Conservation (phyloP, 1,140 invertebrate species). For the Solenopsis fugax region DNA sequence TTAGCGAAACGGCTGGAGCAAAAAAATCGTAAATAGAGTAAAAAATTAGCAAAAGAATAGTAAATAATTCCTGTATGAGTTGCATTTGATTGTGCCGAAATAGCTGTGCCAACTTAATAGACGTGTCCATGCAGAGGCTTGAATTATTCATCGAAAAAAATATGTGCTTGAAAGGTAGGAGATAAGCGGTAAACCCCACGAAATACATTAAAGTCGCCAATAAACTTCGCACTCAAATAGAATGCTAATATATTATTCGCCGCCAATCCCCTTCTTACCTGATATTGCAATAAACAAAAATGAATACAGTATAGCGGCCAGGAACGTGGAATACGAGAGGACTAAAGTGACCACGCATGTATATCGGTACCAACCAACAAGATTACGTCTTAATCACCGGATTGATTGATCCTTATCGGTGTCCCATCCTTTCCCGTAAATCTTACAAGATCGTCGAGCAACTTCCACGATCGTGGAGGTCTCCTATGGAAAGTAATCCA, state of each 20-base stretch:
- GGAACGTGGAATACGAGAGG: slow-evolving; percentile 45
- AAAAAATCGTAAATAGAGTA: too few species aligned
- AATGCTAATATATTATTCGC: slow-evolving; percentile 76
- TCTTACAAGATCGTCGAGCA: slow-evolving; percentile 49
- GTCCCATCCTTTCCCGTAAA: slow-evolving; percentile 63
- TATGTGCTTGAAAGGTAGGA: slow-evolving; percentile 66
- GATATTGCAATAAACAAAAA: slow-evolving; percentile 65
- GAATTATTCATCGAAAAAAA: slow-evolving; percentile 72
- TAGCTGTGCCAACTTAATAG: too few species aligned
- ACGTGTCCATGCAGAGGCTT: background rate
- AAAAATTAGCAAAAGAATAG: too few species aligned
- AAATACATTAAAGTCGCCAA: slow-evolving; percentile 74
- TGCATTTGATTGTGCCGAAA: too few species aligned
- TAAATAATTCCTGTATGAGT: too few species aligned
- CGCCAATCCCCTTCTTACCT: slow-evolving; percentile 63
- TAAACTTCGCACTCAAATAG: slow-evolving; percentile 69
- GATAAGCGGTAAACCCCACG: slow-evolving; percentile 67
- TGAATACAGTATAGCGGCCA: slow-evolving; percentile 38
- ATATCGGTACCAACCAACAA: slow-evolving; percentile 52
- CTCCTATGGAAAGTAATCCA: slow-evolving; percentile 15
- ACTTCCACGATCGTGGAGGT: slow-evolving; percentile 44
- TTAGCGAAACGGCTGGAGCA: too few species aligned
- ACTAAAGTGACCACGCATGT: slow-evolving; percentile 46
- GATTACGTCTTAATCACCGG: slow-evolving; percentile 72
- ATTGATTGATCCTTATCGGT: slow-evolving; percentile 71